phyloP scores from a whole-genome alignment of 2,113 vertebrate species.

The Thunnus thynnus region DNA sequence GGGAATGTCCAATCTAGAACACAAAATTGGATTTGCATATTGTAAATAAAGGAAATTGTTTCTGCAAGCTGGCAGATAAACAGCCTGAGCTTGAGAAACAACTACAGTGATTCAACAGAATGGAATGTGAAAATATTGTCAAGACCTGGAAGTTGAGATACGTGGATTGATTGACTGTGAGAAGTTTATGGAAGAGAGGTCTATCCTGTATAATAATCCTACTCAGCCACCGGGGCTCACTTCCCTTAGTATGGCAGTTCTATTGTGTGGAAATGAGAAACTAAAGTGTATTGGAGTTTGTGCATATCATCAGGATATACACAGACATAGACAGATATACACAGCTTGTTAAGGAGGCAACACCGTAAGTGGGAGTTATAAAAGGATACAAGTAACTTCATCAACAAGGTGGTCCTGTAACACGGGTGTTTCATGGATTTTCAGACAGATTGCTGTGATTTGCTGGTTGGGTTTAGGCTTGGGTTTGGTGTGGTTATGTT shows the following conservation, averaged over 20 bases:
- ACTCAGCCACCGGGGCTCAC: background rate
- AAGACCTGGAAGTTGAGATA: conserved; percentile 24
- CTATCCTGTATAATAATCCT: background rate
- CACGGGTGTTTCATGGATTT: background rate
- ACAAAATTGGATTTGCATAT: conserved; percentile 4
- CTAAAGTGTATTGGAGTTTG: background rate
- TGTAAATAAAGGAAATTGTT: conserved; percentile 26
- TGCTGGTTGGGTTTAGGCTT: background rate
- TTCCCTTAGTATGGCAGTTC: background rate
- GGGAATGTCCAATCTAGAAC: background rate
- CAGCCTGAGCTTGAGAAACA: background rate
- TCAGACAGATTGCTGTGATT: background rate
- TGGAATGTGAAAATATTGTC: conserved; percentile 58
- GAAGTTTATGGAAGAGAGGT: conserved; percentile 17
- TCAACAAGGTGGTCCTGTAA: background rate
- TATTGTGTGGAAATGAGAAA: background rate
- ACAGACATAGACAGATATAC: background rate
- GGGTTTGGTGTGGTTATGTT: conserved; percentile 15
- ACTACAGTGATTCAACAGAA: conserved; percentile 37
- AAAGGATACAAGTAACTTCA: background rate
- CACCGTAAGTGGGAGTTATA: background rate
- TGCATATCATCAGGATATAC: background rate
- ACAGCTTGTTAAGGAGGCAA: background rate
- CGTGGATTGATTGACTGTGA: conserved; percentile 24
- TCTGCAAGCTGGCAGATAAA: conserved; percentile 19